Evolutionary conservation across 2,113 vertebrate genomes (phyloP).

Genomic region (Ceyx margarethae): DNA sequence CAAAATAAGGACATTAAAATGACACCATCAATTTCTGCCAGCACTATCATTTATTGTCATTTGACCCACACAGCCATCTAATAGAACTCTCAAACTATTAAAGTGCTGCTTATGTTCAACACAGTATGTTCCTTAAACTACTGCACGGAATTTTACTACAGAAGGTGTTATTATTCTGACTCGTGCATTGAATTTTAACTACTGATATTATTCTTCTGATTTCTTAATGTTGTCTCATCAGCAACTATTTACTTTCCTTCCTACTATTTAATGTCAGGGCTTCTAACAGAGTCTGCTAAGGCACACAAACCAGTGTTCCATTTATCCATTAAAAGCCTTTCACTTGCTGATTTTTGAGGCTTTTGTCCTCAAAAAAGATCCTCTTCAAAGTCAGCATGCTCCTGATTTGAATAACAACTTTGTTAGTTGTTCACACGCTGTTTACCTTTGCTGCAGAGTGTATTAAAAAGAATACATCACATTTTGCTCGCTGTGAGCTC

Average conservation of each 20-base stretch:
- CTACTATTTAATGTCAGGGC: not conserved
- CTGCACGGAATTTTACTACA: not conserved
- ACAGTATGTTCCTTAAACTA: not conserved
- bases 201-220: not conserved
- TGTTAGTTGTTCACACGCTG: rapidly evolving
- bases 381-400: not conserved
- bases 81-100: not conserved
- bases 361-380: not conserved
- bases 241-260: not conserved
- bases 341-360: not conserved
- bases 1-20: not conserved
- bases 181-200: not conserved
- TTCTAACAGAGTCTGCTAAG: not conserved
- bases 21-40: not conserved
- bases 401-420: not conserved
- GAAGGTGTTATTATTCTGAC: not conserved
- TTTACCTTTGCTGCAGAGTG: not conserved
- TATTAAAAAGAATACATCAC: not conserved
- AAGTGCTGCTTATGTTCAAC: not conserved
- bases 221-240: not conserved
- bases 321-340: not conserved
- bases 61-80: not conserved
- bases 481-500: not conserved
- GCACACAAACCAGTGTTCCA: not conserved
- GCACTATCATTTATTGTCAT: not conserved